Evolutionary conservation across 1,140 invertebrate species (phyloP).

Genomic region (Thereuonema tuberculata): DNA sequence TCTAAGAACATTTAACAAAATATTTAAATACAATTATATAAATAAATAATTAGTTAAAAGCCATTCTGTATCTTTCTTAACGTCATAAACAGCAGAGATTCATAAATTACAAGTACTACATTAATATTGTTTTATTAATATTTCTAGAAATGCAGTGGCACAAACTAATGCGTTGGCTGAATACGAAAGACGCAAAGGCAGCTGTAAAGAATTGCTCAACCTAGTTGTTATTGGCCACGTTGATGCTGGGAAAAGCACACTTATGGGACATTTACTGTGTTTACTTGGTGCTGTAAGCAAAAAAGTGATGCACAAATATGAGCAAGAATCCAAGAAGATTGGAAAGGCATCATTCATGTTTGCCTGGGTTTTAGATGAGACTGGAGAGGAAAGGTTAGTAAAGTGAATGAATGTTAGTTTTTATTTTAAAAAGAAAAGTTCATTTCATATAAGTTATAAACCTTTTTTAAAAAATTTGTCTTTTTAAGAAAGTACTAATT

Average conservation of each 20-base stretch:
- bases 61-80: background rate
- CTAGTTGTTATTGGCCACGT: conserved; percentile 97
- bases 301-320: conserved; percentile 90
- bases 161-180: conserved; percentile 35
- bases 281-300: conserved; percentile 79
- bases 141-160: conserved; percentile 14
- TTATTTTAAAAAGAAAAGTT: no score
- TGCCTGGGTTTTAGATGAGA: conserved; percentile 99
- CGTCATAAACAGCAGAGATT: background rate
- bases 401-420: no score
- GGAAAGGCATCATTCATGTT: conserved; percentile 98
- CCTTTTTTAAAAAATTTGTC: no score
- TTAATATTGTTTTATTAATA: background rate
- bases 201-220: conserved; percentile 72
- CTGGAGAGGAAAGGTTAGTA: conserved; percentile 80
- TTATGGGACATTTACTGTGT: conserved; percentile 90
- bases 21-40: no score
- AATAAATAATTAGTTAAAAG: background rate
- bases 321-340: conserved; percentile 91
- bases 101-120: background rate
- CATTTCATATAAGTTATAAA: no score
- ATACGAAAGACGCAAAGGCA: conserved; percentile 50
- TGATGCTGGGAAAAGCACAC: conserved; percentile 95
- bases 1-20: no score
- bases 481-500: no score